Evolutionary conservation across 2,113 vertebrate genomes (phyloP), one percentile per base, ranked within the genome.

Genomic region (Coptodon bakossiorum): DNA sequence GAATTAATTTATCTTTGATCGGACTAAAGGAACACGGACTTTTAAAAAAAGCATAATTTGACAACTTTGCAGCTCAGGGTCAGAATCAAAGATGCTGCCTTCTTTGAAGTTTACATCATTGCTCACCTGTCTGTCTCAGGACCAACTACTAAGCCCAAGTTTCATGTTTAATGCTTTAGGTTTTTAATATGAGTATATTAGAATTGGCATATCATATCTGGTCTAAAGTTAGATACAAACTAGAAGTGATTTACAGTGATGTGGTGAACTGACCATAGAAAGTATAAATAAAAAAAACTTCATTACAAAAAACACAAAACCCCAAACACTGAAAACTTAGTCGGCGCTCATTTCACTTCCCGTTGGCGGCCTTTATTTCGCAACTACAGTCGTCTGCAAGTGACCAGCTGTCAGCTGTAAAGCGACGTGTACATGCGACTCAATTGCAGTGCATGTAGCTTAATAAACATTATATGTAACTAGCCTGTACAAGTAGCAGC

Each of bases 341-440:
- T 66, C 11, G 0, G 34, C 6, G 6, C 19, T 22, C 34, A 66
- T 68, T 68, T 68, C 61, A 22, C 61, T 38, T 68, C 34, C 61
- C 1, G 10, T 22, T n/a, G 34, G 0, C 0, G 4, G 2, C 4
- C 34, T 3, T 66, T 66, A 38, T 66, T 66, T 66, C 19, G 0
- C 11, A 68, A 68, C 34, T 22, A 68, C 61, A 22, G 61, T 38
- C 4, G 19, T 68, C 5, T 24, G 11, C 36, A 68, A 40, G 12
- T 40, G 19, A 68, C 63, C 36, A 68, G 36, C n/a, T 24, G 7
- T 9, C n/a, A 68, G 63, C n/a, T 68, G 36, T 40, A 22, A 68
- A 68, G 63, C 12, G 1, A 68, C 14, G 19, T 7, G 36, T 22
- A 68, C 0, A 8, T 22, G 10, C 5, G 0, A 40, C 19, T 68